Evolutionary conservation across 2,113 vertebrate species (phyloP).

Genomic region (Cryptoleucopteryx plumbea): DNA sequence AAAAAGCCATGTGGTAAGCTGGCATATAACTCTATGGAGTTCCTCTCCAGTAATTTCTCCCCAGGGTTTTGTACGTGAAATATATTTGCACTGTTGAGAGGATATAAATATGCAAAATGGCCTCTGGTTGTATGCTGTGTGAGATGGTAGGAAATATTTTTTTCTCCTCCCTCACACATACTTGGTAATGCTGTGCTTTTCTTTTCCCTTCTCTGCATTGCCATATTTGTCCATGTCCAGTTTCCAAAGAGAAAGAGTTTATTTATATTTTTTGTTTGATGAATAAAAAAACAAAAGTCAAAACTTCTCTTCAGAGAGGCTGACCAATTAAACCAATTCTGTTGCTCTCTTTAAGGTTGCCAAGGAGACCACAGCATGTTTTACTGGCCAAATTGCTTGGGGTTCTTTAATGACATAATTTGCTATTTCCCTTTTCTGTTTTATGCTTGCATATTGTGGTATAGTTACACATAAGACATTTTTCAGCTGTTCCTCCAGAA

Average conservation of each 20-base stretch:
- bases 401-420: too few relatives aligned
- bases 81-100: background rate
- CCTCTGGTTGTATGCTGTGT: background rate
- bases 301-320: background rate
- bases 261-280: background rate
- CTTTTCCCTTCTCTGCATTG: background rate
- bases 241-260: background rate
- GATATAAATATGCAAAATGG: background rate
- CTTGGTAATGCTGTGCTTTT: background rate
- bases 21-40: too few relatives aligned
- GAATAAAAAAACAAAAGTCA: background rate
- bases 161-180: background rate
- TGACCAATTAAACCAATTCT: too few relatives aligned
- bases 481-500: too few relatives aligned
- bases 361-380: too few relatives aligned
- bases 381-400: too few relatives aligned
- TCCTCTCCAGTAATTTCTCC: too few relatives aligned
- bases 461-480: too few relatives aligned
- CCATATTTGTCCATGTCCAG: background rate
- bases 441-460: too few relatives aligned
- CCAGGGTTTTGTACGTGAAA: background rate
- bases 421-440: too few relatives aligned
- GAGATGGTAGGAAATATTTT: background rate
- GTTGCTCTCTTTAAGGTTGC: too few relatives aligned
- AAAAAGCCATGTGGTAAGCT: too few relatives aligned